Base-by-base conservation (phyloP, 1,140 invertebrate genomes). In the Anastrepha obliqua region DNA sequence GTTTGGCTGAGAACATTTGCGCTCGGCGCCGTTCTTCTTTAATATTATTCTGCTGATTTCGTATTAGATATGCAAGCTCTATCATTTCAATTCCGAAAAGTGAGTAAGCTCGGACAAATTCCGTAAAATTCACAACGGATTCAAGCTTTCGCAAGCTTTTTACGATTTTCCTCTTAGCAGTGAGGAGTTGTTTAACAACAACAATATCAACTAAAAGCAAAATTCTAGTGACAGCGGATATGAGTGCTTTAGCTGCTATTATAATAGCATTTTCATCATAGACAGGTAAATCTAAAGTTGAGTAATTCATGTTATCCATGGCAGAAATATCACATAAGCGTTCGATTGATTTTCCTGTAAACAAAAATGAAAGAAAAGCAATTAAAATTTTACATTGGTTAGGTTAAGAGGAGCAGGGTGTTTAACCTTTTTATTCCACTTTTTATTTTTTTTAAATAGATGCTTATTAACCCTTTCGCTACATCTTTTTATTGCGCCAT, bases 61-160 rank as follows among this genome's bases (percentile, higher is more conserved):
- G 98, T 44, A 98, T 99, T 39, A 99, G 94, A 93, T 99, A 97
- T 15, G 98, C 98, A 88, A 99, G 94, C 92, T 99, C 98, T 74
- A 99, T 98, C 98, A 99, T 99, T 93, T 99, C 98, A 11, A 96
- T 97, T 4, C 99, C 99, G 94, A 99, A 99, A 92, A 99, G 98
- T 90, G 98, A 98, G 94, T 99, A 99, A 6, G 98, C 98, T 91
- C 99, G 98, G 55, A 99, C 98, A 94, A 99, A 99, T 94, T 99
- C 99, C 8, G 98, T 99, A 93, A 99, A 99, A 94, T 98, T 99
- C 87, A 97, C 97, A 62, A 99, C 98, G 87, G 97, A 97, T 94
- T 99, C 98, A 90, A 99, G 94, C 85, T 97, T 95, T 89, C 97
- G 97, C 89, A 98, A 94, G 91, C 96, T 97, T 88, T 97, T 95